These are phyloP conservation scores for Lissonota sp. DNA, from an alignment of 2,888 invertebrate species.

Conservation along the genomic window DNA sequence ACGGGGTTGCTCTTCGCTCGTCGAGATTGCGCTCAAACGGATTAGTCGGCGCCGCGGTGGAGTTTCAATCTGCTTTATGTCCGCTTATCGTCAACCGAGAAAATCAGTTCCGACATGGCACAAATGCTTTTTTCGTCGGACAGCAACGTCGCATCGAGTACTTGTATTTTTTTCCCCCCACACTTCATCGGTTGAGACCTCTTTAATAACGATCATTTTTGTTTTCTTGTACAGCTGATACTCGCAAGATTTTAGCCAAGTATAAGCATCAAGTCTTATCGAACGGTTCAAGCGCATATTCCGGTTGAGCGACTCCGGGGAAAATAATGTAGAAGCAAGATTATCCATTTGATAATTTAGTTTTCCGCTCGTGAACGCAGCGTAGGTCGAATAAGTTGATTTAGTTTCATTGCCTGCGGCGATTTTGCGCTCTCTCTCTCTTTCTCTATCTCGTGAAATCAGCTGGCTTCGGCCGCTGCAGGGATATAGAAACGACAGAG, in stretches of 20 bases:
- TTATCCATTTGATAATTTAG: conserved; percentile 42
- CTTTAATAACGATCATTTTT: too few species aligned
- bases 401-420: conserved; percentile 69
- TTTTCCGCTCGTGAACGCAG: conserved; percentile 50
- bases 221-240: too few species aligned
- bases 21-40: conserved; percentile 66
- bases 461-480: conserved; percentile 44
- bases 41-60: conserved; percentile 72
- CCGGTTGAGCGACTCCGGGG: neutral
- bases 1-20: conserved; percentile 41
- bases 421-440: conserved; percentile 34
- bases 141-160: conserved; percentile 16
- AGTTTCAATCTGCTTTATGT: conserved; percentile 64
- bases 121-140: conserved; percentile 10
- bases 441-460: conserved; percentile 5
- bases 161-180: neutral
- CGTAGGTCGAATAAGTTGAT: conserved; percentile 68
- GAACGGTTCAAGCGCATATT: too few species aligned
- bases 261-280: too few species aligned
- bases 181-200: neutral
- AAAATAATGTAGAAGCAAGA: conserved; percentile 33
- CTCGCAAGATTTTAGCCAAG: too few species aligned
- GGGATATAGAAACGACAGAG: conserved; percentile 57
- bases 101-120: conserved; percentile 60
- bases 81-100: conserved; percentile 39